Evolutionary conservation across 2,113 vertebrate genomes (phyloP).

Genomic region (Scortum barcoo): DNA sequence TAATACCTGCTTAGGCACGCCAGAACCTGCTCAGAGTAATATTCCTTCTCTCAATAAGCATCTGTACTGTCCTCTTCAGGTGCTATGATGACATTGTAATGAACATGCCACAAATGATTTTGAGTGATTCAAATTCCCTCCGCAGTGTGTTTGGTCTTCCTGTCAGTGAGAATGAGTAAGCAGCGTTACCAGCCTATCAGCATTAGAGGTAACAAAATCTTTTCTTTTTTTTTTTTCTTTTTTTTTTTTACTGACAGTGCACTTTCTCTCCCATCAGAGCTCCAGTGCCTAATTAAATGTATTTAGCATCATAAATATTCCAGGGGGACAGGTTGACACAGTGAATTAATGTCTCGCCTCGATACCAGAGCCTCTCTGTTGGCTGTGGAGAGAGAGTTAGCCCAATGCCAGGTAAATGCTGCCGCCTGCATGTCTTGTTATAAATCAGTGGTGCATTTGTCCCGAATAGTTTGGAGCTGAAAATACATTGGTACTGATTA

Average conservation of each 20-base stretch:
- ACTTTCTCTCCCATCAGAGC: constrained; percentile 82
- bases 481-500: constrained; percentile 70
- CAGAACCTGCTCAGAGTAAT: constrained; percentile 35
- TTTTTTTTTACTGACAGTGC: constrained; percentile 81
- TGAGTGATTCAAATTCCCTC: constrained; percentile 62
- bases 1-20: constrained; percentile 41
- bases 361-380: constrained; percentile 82
- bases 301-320: constrained; percentile 89
- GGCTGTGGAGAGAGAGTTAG: constrained; percentile 77
- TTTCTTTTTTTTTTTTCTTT: constrained; percentile 63
- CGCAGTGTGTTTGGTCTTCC: constrained; percentile 46
- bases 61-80: constrained; percentile 57
- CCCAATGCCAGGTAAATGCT: constrained; percentile 79
- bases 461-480: constrained; percentile 65
- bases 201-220: constrained; percentile 76
- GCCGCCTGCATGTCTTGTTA: constrained; percentile 75
- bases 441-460: constrained; percentile 79
- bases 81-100: constrained; percentile 71
- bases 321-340: constrained; percentile 85
- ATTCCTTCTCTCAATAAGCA: constrained; percentile 49
- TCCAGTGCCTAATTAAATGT: constrained; percentile 85
- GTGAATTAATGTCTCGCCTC: constrained; percentile 86
- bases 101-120: constrained; percentile 67
- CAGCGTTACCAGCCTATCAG: constrained; percentile 69
- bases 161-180: constrained; percentile 73